phyloP scores from a whole-genome alignment of 2,113 vertebrate species.

The Apteryx mantelli region DNA sequence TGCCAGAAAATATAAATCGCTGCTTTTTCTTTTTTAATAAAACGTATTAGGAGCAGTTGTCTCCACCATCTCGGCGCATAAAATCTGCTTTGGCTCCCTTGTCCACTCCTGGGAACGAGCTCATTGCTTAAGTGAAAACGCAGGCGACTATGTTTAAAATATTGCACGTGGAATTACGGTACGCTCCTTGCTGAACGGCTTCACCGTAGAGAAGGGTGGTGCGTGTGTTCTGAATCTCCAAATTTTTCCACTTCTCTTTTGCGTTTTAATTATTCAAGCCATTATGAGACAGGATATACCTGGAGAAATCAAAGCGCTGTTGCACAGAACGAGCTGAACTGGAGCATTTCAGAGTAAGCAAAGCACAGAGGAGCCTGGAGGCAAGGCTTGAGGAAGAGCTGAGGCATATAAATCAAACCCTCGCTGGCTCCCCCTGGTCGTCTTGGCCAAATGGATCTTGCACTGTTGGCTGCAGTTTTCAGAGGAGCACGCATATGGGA shows the following conservation, averaged over 20 bases:
- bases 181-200: not conserved
- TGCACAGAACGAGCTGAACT: not conserved
- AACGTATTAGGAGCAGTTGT: not conserved
- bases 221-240: not conserved
- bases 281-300: not conserved
- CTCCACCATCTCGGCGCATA: not conserved
- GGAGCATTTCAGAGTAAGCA: not conserved
- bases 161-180: not conserved
- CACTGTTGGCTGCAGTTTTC: too few relatives aligned
- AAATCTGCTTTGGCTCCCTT: not conserved
- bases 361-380: not conserved
- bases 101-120: not conserved
- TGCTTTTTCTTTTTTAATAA: not conserved
- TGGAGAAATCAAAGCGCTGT: not conserved
- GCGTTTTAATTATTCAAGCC: not conserved
- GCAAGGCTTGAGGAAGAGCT: not conserved
- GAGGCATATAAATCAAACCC: accelerated
- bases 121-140: not conserved
- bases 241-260: not conserved
- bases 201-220: not conserved
- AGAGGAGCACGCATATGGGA: not conserved
- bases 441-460: not conserved
- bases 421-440: not conserved
- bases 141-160: not conserved
- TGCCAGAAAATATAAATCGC: not conserved